These are phyloP conservation scores for Malurus leucopterus DNA, from an alignment of 2,797 vertebrate genomes.

Conservation along the genomic window DNA sequence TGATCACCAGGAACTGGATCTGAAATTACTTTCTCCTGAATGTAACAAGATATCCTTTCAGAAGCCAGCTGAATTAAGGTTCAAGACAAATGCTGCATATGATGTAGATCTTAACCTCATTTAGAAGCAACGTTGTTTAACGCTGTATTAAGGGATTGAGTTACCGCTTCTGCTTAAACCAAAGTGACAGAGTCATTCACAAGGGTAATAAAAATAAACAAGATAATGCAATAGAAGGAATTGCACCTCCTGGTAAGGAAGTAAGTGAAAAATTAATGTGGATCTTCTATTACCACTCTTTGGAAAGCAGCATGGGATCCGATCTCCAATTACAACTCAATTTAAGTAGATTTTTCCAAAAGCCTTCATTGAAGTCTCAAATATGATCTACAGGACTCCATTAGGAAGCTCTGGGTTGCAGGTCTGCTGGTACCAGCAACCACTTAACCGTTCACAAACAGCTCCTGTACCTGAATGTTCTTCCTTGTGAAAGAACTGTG, in stretches of 20 bases:
- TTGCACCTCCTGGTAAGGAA: neutral
- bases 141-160: constrained; percentile 10
- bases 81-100: constrained; percentile 15
- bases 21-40: constrained; percentile 9
- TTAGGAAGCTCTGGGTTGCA: neutral
- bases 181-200: constrained; percentile 34
- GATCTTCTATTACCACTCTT: constrained; percentile 4
- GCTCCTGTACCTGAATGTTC: neutral
- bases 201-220: constrained; percentile 38
- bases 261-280: constrained; percentile 4
- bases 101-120: constrained; percentile 24
- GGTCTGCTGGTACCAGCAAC: neutral
- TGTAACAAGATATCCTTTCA: constrained; percentile 17
- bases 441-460: neutral
- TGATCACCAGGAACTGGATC: constrained; percentile 18
- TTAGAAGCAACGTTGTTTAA: constrained; percentile 28
- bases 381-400: neutral
- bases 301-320: neutral
- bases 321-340: constrained; percentile 4
- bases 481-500: neutral
- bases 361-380: neutral
- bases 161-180: constrained; percentile 4
- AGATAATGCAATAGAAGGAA: constrained; percentile 43
- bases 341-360: constrained; percentile 17
- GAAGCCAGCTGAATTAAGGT: constrained; percentile 8